Evolutionary conservation across 35 echinoderm and acorn worm genomes (phyloP), one percentile per base, ranked within the genome.

Genomic region (Diadema setosum): DNA sequence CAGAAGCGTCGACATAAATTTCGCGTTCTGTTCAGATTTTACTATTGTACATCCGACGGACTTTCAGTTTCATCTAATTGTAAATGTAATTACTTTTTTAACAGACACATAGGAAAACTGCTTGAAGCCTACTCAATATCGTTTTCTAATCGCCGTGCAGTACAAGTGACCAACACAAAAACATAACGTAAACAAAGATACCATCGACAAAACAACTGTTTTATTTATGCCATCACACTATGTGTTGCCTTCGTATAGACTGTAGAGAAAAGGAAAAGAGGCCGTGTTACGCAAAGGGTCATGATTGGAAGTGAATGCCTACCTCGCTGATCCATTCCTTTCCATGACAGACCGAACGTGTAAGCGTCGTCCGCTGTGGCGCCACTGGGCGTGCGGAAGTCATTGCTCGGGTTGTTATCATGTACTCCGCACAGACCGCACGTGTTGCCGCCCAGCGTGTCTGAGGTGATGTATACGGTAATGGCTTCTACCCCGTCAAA

Each of bases 381-480:
- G 45, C 83, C 90, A 80, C 35, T 39, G 14, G 74, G 70, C 26
- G 31, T 80, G 4, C 52, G 32, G 49, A 81, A 90, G 35, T 97
- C 94, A 40, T 97, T 83, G 14, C 26, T 42, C 0, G 70, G 58
- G 59, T 97, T 76, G 11, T 56, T 49, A 37, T 97, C 87, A 69
- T 82, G 83, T 15, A 87, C 75, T 20, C 94, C 90, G 30, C 94
- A 97, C 7, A 97, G 81, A 36, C 94, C 94, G 31, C 82, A 76
- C 0, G 87, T 90, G 21, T 49, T 81, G 26, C 48, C 45, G 8
- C 41, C n/a, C 80, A 94, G 32, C 5, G 34, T 25, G 0, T 88
- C 25, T 2, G 85, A 83, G 0, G 91, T 94, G 65, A 94, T 74
- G 31, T 94, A 70, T 21, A 94, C 86, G 37, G 80, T 88, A 5